A percentile compares a stretch with the other conserved stretches of the same genome.
These are phyloP conservation scores for Panthera uncia DNA, from an alignment of 2,113 vertebrate species.

Conservation along the genomic window DNA sequence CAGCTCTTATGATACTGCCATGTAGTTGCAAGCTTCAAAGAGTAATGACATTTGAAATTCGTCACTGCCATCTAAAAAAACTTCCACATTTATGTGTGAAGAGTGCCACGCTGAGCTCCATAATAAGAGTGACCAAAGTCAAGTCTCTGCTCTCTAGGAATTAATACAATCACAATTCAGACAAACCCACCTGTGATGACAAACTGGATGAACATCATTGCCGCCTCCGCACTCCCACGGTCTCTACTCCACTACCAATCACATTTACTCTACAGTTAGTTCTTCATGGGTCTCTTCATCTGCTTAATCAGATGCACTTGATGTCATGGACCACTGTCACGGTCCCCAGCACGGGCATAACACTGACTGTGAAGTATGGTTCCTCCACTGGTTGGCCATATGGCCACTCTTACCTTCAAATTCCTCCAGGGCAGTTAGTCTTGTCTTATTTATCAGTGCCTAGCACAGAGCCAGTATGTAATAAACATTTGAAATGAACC, in stretches of 20 bases:
- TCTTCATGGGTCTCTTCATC: not conserved
- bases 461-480: not conserved
- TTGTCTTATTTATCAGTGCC: not conserved
- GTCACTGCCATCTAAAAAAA: slow-evolving; percentile 64
- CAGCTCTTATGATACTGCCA: not conserved
- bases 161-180: slow-evolving; percentile 50
- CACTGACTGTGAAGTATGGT: not conserved
- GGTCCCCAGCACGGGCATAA: not conserved
- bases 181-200: not conserved
- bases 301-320: not conserved
- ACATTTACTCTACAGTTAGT: not conserved
- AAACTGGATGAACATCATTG: not conserved
- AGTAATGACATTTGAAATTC: slow-evolving; percentile 45
- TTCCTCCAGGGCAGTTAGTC: not conserved
- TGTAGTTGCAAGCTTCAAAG: not conserved
- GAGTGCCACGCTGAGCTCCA: slow-evolving; percentile 51
- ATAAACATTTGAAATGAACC: not conserved
- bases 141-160: slow-evolving; percentile 55
- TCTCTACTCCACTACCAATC: not conserved
- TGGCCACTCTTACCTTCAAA: not conserved
- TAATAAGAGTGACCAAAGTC: slow-evolving; percentile 44
- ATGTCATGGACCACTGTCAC: not conserved
- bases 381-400: not conserved
- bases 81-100: slow-evolving; percentile 52
- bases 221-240: not conserved